A percentile compares a stretch with the other conserved stretches of the same genome.
These are phyloP conservation scores for Parochlus steinenii DNA, from an alignment of 2,888 invertebrate genomes.

Conservation along the genomic window DNA sequence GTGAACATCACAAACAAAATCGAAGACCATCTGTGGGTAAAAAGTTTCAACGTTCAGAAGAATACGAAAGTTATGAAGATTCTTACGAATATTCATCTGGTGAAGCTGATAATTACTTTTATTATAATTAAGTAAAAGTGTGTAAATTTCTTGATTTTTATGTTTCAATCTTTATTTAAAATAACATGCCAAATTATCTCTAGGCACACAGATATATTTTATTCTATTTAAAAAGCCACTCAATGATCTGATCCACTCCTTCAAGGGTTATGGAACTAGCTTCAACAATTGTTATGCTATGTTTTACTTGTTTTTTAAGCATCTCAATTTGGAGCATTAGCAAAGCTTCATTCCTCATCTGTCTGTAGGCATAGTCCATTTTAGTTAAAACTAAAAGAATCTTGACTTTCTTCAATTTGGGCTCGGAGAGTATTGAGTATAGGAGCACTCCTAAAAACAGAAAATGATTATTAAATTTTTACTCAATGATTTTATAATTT, in stretches of 20 bases:
- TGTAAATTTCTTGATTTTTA: slow-evolving; percentile 1
- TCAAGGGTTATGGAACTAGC: slow-evolving; percentile 55
- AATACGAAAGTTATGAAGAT: not conserved
- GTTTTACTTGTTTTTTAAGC: slow-evolving; percentile 48
- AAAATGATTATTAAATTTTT: slow-evolving; percentile 35
- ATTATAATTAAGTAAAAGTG: not conserved
- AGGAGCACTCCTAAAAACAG: slow-evolving; percentile 60
- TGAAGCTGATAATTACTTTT: slow-evolving; percentile 1
- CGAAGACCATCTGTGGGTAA: too few relatives aligned
- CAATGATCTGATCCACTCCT: slow-evolving; percentile 48
- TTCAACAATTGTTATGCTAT: slow-evolving; percentile 51
- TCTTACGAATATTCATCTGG: too few relatives aligned
- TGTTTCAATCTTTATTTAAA: not conserved
- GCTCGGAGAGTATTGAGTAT: slow-evolving; percentile 60
- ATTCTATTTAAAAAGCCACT: slow-evolving; percentile 33
- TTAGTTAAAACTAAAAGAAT: slow-evolving; percentile 60
- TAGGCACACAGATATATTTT: too few relatives aligned
- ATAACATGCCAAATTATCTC: too few relatives aligned
- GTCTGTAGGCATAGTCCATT: slow-evolving; percentile 73
- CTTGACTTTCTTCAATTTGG: slow-evolving; percentile 45
- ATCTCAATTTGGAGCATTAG: slow-evolving; percentile 63
- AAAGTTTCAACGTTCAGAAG: not conserved
- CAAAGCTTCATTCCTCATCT: slow-evolving; percentile 73
- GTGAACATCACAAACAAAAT: too few relatives aligned
- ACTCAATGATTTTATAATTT: too few relatives aligned